Base-by-base conservation (phyloP, 2,888 invertebrate species). In the Nomada fabriciana region DNA sequence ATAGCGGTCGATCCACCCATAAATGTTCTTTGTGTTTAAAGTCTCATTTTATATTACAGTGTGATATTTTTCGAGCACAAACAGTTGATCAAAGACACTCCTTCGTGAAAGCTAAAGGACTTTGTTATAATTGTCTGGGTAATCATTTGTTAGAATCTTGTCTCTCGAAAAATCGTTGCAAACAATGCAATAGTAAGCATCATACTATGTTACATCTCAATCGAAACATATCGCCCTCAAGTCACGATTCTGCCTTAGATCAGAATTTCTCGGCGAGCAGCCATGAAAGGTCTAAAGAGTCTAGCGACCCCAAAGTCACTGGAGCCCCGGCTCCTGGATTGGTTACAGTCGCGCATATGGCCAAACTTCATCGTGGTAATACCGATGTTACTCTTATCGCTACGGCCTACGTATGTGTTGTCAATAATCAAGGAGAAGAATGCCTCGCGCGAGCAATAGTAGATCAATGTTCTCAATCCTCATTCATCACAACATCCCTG, bases 121-220 rank as follows among this genome's bases (percentile, higher is more conserved):
- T 65, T 13, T 65, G 52, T 10, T 9, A 2, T 15, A 65, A 65
- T 9, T 65, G 53, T 50, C 29, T 65, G 29, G 65, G 65, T 2
- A 2, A 29, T 1, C 65, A 65, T 10, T 13, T 3, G 1, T 10
- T 65, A 1, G 11, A 7, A 1, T 13, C 18, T 0, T 65, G 65
- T 10, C 4, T 7, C 1, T 52, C 29, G 1, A 7, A 9, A 2
- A 52, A 52, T 10, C 13, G 65, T 10, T 65, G 65, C 10, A 15
- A n/a, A 4, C 0, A 7, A 3, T 65, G 53, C 29, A 20, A 18
- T 2, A 18, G 7, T 3, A 18, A 29, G 10, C 65, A 65, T 3
- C 23, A 65, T 23, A 29, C 52, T 29, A 10, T 15, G 3, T 25
- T 65, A 2, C 65, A 65, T 18, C n/a, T n/a, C 5, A 52, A 13